Evolutionary conservation across 2,113 vertebrate genomes (phyloP).

Genomic region (Sclerurus mexicanus): DNA sequence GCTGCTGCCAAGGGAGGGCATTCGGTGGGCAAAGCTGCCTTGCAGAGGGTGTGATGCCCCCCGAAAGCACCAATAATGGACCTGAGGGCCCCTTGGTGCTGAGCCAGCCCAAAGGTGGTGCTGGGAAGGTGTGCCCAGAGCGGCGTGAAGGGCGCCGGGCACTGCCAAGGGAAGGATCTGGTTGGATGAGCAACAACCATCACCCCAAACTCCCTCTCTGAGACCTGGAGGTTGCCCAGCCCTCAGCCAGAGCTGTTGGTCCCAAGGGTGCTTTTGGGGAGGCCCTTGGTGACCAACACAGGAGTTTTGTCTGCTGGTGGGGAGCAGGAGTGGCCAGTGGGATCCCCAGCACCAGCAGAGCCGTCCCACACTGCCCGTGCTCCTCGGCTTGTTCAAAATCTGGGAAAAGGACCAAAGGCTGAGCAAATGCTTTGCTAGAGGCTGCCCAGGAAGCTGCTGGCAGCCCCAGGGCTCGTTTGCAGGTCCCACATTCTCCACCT

Average conservation of each 20-base stretch:
- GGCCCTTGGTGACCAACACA: background rate
- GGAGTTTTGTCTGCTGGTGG: accelerated
- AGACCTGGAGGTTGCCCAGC: accelerated
- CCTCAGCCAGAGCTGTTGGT: accelerated
- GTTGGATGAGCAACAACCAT: too few relatives aligned
- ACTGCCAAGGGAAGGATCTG: background rate
- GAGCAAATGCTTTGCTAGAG: background rate
- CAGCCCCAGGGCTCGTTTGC: background rate
- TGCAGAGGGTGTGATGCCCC: background rate
- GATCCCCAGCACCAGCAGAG: background rate
- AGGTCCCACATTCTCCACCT: accelerated
- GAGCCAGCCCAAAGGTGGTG: background rate
- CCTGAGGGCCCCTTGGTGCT: background rate
- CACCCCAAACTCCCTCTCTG: background rate
- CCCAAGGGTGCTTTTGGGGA: accelerated
- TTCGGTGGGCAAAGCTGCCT: background rate
- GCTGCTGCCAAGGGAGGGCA: background rate
- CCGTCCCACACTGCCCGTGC: background rate
- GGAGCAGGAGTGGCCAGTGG: background rate
- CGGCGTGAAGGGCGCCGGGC: accelerated
- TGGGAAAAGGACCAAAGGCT: background rate
- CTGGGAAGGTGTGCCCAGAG: background rate
- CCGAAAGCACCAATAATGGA: too few relatives aligned
- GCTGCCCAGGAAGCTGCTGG: background rate
- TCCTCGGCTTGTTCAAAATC: background rate